Percentiles rank a stretch among this genome's conserved stretches.
phyloP scores from a whole-genome alignment of 2,888 invertebrate genomes.

The Alentia gelatinosa region DNA sequence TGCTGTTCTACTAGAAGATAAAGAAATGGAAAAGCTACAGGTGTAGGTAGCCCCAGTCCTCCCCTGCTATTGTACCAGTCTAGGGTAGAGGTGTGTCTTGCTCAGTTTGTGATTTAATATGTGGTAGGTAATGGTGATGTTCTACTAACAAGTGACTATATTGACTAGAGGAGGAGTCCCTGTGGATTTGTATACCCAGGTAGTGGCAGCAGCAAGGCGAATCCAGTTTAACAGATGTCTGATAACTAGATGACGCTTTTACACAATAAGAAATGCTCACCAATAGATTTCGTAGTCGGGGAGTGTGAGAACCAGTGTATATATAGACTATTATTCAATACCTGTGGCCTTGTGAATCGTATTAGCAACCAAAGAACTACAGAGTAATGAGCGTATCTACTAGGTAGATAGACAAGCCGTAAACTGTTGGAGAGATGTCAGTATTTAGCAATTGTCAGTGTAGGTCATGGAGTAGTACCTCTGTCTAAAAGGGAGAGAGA shows the following conservation, averaged over 20 bases:
- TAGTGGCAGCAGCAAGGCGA: neutral
- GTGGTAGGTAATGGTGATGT: slow-evolving; percentile 3
- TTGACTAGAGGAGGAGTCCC: neutral
- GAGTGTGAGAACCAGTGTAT: slow-evolving; percentile 21
- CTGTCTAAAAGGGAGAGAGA: neutral
- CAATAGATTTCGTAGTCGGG: neutral
- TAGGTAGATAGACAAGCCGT: neutral
- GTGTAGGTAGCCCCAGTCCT: neutral
- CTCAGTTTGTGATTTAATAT: neutral
- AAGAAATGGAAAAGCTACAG: neutral
- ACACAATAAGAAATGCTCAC: neutral
- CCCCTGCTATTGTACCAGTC: neutral
- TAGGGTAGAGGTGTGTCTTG: slow-evolving; percentile 13
- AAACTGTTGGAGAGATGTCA: neutral
- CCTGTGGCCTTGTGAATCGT: slow-evolving; percentile 32
- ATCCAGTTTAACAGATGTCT: neutral
- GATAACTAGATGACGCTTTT: neutral
- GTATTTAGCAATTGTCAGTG: neutral
- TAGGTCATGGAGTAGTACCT: neutral
- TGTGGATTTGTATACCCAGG: neutral
- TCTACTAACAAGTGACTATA: neutral
- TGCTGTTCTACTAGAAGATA: slow-evolving; percentile 1
- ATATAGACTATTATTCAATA: slow-evolving; percentile 30
- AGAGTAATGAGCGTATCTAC: neutral
- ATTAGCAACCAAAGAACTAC: slow-evolving; percentile 30